Evolutionary conservation across 2,888 invertebrate species (phyloP), one percentile per base, ranked within the genome.

Genomic region (Ramazzottius varieornatus): DNA sequence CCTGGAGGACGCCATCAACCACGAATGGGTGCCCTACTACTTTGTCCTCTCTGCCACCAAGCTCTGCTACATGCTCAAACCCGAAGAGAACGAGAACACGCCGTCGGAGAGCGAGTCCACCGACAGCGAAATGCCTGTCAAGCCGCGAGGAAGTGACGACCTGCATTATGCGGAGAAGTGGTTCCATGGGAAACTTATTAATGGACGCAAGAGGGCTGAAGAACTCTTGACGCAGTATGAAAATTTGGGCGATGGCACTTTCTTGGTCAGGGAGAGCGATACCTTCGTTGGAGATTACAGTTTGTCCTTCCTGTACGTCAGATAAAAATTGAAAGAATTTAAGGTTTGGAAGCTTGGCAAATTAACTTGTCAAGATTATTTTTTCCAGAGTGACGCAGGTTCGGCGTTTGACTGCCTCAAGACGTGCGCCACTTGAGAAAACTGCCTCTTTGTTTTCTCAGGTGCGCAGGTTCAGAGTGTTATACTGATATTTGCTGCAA

Each of bases 271-370:
- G 33, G 76, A 90, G 70, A 91, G 92, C 73, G 90, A 90, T 33
- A 93, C 92, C 0, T 93, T 93, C 77, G 88, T 92, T 0, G 93
- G 93, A 0, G 93, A 93, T 75, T 93, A 91, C 74, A 90, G 91
- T 68, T 78, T 94, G 33, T 93, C 92, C 0, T 93, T 94, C 77
- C 89, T 88, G 91, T 80, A 71, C 73, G 75, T 54, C 4, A 20
- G 8, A 40, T 8, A 40, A 8, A 40, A 40, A 40, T 40, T 40
- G 40, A 40, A 8, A 40, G 40, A 40, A 40, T 40, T n/a, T n/a
- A n/a, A 40, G 40, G 40, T 20, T 40, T 8, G 40, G 40, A 40
- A 40, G 20, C 20, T 40, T 40, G 40, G 20, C n/a, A n/a, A n/a
- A n/a, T n/a, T n/a, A n/a, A n/a, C n/a, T n/a, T n/a, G n/a, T n/a